Conservation (phyloP, 2,113 vertebrate genomes). For the Hypanus sabinus region DNA sequence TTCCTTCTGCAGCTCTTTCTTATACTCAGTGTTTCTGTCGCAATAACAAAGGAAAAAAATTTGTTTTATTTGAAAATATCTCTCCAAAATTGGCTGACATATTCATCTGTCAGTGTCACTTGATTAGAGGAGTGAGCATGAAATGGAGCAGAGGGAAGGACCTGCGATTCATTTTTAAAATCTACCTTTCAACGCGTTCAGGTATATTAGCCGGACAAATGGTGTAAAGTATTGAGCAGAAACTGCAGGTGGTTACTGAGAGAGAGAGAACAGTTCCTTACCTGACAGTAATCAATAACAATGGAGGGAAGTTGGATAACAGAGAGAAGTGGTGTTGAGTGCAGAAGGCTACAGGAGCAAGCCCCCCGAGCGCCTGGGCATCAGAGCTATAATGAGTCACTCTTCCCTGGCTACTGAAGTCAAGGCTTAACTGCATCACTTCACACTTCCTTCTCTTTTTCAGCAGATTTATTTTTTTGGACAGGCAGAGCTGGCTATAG, state of each 20-base stretch:
- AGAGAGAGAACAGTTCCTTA: background rate
- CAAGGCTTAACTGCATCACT: background rate
- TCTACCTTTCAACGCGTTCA: background rate
- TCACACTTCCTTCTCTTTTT: conserved; percentile 26
- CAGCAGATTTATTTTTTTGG: conserved; percentile 48
- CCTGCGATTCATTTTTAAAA: background rate
- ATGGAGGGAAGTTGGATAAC: background rate
- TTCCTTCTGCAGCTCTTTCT: too few relatives aligned
- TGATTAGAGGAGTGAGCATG: background rate
- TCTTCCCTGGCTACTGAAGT: background rate
- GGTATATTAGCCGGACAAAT: background rate
- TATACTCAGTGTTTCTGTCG: background rate
- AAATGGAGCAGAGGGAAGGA: background rate
- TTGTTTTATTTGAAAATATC: background rate
- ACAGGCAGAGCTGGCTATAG: conserved; percentile 54
- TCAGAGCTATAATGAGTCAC: conserved; percentile 1
- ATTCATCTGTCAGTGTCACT: background rate
- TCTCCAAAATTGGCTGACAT: background rate
- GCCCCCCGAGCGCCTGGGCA: background rate
- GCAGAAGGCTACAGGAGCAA: background rate
- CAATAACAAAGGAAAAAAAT: background rate
- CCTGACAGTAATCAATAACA: background rate
- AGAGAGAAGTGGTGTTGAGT: background rate
- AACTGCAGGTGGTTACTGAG: background rate
- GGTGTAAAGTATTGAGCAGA: background rate